Evolutionary conservation across 2,113 vertebrate species (phyloP).

Genomic region (Ageneiosus marmoratus): DNA sequence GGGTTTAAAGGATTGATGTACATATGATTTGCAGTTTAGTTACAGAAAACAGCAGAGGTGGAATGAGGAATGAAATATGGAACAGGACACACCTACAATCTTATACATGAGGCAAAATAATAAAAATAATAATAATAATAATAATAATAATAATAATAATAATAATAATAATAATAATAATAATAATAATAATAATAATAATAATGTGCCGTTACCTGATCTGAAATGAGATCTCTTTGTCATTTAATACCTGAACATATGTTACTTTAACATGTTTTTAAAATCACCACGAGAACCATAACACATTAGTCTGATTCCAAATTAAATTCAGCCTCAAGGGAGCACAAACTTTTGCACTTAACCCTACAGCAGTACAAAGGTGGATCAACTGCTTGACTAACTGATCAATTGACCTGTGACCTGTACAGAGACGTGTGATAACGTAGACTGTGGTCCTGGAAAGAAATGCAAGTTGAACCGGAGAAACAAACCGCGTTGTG

Average conservation of each 20-base stretch:
- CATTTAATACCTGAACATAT: neutral
- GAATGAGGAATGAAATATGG: neutral
- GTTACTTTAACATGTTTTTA: neutral
- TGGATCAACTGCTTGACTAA: neutral
- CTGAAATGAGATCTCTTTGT: neutral
- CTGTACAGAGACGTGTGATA: conserved; percentile 83
- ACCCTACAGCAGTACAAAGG: neutral
- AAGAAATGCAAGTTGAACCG: conserved; percentile 90
- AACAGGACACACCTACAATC: neutral
- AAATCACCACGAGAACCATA: neutral
- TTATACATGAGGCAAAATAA: neutral
- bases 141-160: too few species aligned
- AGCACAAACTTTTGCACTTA: neutral
- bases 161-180: neutral
- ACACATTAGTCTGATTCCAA: neutral
- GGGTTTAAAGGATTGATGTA: neutral
- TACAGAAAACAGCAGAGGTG: neutral
- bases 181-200: neutral
- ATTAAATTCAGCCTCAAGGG: neutral
- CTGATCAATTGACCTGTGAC: neutral
- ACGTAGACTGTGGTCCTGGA: conserved; percentile 85
- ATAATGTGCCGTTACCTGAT: neutral
- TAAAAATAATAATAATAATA: neutral
- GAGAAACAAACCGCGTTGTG: conserved; percentile 87
- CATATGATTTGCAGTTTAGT: neutral